Evolutionary conservation across 2,888 invertebrate genomes (phyloP).

Genomic region (Macrophya annulata): DNA sequence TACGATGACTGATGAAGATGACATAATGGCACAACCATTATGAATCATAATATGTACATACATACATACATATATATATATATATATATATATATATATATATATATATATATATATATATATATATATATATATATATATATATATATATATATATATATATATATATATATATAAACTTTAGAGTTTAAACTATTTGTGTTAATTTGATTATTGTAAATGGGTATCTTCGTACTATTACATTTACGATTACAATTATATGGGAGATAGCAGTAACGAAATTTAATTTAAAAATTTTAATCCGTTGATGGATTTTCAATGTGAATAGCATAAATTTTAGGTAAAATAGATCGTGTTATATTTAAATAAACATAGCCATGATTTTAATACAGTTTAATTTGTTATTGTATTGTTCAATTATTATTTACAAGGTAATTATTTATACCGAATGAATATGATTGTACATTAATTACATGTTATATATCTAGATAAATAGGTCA

Average conservation of each 20-base stretch:
- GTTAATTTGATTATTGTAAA: not conserved
- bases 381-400: constrained; percentile 23
- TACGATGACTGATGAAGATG: constrained; percentile 30
- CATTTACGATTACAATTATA: not conserved
- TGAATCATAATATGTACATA: constrained; percentile 9
- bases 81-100: not conserved
- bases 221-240: not conserved
- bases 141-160: not conserved
- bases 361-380: constrained; percentile 29
- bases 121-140: not conserved
- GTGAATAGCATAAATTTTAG: not conserved
- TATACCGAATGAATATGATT: constrained; percentile 26
- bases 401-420: constrained; percentile 38
- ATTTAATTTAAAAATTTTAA: not conserved
- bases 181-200: constrained; percentile 8
- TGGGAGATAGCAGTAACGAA: not conserved
- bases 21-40: constrained; percentile 4
- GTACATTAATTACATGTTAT: constrained; percentile 50
- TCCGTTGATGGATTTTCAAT: not conserved
- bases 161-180: not conserved
- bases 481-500: constrained; percentile 49
- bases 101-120: not conserved
- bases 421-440: constrained; percentile 46
- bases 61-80: not conserved
- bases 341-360: not conserved